Evolutionary conservation across 2,888 invertebrate genomes (phyloP), one percentile per base, ranked within the genome.

Genomic region (Caenorhabditis auriculariae): DNA sequence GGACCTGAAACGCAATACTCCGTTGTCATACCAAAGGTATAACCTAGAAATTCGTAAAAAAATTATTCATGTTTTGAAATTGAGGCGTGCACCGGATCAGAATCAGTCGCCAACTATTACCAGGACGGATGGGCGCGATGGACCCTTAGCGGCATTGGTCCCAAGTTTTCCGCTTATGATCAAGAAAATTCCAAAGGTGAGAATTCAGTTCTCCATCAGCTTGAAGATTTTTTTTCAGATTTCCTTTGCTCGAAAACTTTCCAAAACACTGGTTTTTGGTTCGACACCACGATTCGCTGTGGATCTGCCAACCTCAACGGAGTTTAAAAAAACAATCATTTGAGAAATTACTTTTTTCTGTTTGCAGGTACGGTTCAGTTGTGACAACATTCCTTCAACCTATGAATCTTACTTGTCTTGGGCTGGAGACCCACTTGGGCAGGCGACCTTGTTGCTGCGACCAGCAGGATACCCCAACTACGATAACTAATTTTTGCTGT

Each of bases 261-360:
- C 59, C 63, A 60, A 52, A 69, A 72, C 50, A 73, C 73, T 19
- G 75, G 75, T 27, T 75, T 68, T 68, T 75, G 75, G 75, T 75
- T 65, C 44, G 68, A 52, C 21, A 55, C 55, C 43, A 58, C 53
- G 49, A 58, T 59, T 41, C 45, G 58, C 12, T 75, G 75, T 51
- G 75, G 75, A 23, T 56, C 63, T 2, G 75, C 72, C 29, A 72
- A 75, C 41, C 54, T 75, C 42, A 75, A 75, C 49, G 75, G 75
- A 43, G 66, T 66, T n/a, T n/a, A n/a, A n/a, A n/a, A n/a, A n/a
- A n/a, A n/a, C n/a, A n/a, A n/a, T n/a, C n/a, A n/a, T n/a, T n/a
- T n/a, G n/a, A n/a, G n/a, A n/a, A n/a, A n/a, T 12, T 12, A 32
- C 9, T 32, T 12, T 32, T 32, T 32, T 32, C n/a, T 32, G 9